phyloP scores from a whole-genome alignment of 2,113 vertebrate species.

The Pleuronectes platessa region DNA sequence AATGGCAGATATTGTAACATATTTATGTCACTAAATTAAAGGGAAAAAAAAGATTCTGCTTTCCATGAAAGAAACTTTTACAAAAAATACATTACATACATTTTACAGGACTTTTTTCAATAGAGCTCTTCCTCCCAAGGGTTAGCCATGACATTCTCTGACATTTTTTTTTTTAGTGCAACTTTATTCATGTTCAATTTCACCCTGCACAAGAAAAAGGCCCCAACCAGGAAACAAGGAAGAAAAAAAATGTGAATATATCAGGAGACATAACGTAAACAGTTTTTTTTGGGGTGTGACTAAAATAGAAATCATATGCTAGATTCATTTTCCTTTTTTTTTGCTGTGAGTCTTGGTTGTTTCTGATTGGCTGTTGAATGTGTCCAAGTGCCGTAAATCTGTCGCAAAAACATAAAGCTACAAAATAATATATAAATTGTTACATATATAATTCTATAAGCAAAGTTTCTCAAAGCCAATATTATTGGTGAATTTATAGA shows the following conservation, averaged over 20 bases:
- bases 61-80: conserved; percentile 24
- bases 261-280: not conserved
- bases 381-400: not conserved
- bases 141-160: conserved; percentile 74
- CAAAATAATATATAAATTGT: conserved; percentile 6
- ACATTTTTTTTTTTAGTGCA: conserved; percentile 76
- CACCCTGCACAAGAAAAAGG: conserved; percentile 47
- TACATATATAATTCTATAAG: not conserved
- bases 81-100: conserved; percentile 47
- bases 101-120: conserved; percentile 43
- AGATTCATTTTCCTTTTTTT: not conserved
- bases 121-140: conserved; percentile 36
- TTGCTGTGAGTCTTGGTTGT: not conserved
- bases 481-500: too few relatives aligned
- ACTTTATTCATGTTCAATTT: conserved; percentile 60
- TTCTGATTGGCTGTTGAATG: conserved; percentile 9
- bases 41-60: conserved; percentile 2
- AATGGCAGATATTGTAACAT: conserved; percentile 17
- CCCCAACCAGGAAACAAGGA: not conserved
- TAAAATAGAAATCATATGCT: not conserved
- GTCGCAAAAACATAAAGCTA: conserved; percentile 18
- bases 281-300: not conserved
- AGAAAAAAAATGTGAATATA: conserved; percentile 11
- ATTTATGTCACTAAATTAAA: conserved; percentile 1
- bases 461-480: not conserved